Evolutionary conservation across 2,113 vertebrate species (phyloP).

Genomic region (Chaetura pelagica): DNA sequence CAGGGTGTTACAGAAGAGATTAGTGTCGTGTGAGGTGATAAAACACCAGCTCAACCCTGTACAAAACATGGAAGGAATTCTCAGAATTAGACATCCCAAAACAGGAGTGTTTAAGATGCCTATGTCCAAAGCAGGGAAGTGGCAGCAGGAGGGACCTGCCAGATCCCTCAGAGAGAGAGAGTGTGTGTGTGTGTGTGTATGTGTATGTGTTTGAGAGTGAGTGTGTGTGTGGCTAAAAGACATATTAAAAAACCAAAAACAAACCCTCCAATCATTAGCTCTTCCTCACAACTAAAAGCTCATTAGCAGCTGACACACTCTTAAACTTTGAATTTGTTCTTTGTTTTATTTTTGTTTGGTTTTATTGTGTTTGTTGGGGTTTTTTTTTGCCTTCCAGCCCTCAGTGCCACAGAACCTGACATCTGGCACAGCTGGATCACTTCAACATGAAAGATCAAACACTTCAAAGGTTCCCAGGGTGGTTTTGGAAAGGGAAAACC

Average conservation of each 20-base stretch:
- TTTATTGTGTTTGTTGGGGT: too few relatives aligned
- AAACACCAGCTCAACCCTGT: neutral
- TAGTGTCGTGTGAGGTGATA: neutral
- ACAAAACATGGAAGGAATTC: neutral
- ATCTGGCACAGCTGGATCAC: neutral
- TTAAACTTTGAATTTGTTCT: neutral
- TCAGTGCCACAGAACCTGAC: neutral
- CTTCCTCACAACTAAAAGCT: neutral
- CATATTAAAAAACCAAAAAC: neutral
- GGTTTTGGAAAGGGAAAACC: neutral
- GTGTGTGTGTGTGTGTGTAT: too few relatives aligned
- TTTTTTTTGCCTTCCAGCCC: neutral
- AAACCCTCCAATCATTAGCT: neutral
- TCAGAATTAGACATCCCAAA: neutral
- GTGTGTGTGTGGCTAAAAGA: neutral
- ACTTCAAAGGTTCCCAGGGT: neutral
- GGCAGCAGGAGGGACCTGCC: neutral
- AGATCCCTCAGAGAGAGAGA: neutral
- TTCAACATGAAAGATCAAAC: neutral
- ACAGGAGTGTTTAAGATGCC: neutral
- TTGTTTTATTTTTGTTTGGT: too few relatives aligned
- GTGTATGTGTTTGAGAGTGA: neutral
- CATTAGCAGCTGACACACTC: neutral
- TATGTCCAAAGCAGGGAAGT: neutral
- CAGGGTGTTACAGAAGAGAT: neutral